Evolutionary conservation across 2,113 vertebrate genomes (phyloP).

Genomic region (Pluvianellus socialis): DNA sequence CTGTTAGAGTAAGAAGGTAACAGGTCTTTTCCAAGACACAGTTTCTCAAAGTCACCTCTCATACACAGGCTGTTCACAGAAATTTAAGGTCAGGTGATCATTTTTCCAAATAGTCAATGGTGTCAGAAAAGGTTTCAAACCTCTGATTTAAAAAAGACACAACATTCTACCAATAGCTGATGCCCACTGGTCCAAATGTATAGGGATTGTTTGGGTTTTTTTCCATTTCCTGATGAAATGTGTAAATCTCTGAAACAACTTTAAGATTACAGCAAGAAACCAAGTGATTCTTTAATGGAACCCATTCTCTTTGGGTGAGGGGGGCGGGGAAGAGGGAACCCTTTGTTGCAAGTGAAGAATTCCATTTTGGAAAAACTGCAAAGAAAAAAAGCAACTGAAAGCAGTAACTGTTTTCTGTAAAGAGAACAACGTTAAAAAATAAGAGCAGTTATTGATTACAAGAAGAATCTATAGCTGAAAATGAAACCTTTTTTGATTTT

Average conservation of each 20-base stretch:
- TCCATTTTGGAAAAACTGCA: background rate
- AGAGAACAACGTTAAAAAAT: background rate
- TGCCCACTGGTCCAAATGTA: background rate
- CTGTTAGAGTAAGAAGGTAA: background rate
- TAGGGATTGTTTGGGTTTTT: rapidly evolving
- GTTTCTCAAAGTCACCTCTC: background rate
- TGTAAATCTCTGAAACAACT: background rate
- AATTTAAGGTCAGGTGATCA: background rate
- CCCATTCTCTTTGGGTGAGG: background rate
- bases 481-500: background rate
- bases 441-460: background rate
- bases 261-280: background rate
- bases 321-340: too few species aligned
- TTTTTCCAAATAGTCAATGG: background rate
- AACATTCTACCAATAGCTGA: background rate
- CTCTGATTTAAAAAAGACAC: background rate
- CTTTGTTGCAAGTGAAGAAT: background rate
- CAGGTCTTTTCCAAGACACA: background rate
- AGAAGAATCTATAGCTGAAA: background rate
- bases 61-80: background rate
- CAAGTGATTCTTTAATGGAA: background rate
- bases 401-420: background rate
- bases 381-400: background rate
- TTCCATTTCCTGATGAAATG: background rate
- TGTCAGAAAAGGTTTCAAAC: background rate